phyloP scores from a whole-genome alignment of 30 jellyfish, hydroid and myxozoan species.

The Hydractinia symbiolongicarpus region DNA sequence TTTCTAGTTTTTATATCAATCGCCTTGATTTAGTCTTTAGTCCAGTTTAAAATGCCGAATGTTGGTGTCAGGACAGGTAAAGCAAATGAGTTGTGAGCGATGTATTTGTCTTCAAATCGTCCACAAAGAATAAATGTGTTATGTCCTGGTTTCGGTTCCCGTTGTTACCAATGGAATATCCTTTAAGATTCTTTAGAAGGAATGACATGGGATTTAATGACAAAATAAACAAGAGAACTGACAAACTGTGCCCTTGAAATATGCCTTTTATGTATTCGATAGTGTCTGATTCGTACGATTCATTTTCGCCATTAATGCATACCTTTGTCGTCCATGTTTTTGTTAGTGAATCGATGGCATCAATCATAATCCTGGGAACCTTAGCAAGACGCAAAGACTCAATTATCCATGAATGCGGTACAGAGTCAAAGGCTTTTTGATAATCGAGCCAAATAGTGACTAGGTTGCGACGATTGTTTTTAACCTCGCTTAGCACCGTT shows the following conservation, averaged over 20 bases:
- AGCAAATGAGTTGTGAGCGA: slow-evolving; percentile 10
- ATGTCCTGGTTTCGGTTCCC: slow-evolving; percentile 16
- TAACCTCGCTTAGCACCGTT: slow-evolving; percentile 9
- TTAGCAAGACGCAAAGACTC: slow-evolving; percentile 1
- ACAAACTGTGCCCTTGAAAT: slow-evolving; percentile 17
- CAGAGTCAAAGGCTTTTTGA: slow-evolving; percentile 6
- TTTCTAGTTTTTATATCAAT: too few species aligned
- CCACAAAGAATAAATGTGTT: slow-evolving; percentile 5
- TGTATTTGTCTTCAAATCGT: neutral
- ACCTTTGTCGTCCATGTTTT: slow-evolving; percentile 20
- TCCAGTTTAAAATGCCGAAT: too few species aligned
- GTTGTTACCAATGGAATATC: slow-evolving; percentile 4
- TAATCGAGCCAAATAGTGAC: slow-evolving; percentile 21
- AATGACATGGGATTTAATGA: slow-evolving; percentile 10
- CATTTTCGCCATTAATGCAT: neutral
- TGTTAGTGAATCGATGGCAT: neutral
- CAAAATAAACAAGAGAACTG: slow-evolving; percentile 10
- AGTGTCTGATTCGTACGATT: neutral
- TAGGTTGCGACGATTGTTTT: slow-evolving; percentile 2
- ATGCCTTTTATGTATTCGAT: slow-evolving; percentile 6
- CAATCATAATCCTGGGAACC: neutral
- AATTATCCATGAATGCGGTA: slow-evolving; percentile 18
- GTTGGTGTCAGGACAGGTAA: too few species aligned
- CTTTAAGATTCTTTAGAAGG: slow-evolving; percentile 2
- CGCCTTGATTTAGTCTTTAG: too few species aligned